A percentile compares a stretch with the other conserved stretches of the same genome.
phyloP scores from a whole-genome alignment of 2,113 vertebrate species.

The Xyrauchen texanus region DNA sequence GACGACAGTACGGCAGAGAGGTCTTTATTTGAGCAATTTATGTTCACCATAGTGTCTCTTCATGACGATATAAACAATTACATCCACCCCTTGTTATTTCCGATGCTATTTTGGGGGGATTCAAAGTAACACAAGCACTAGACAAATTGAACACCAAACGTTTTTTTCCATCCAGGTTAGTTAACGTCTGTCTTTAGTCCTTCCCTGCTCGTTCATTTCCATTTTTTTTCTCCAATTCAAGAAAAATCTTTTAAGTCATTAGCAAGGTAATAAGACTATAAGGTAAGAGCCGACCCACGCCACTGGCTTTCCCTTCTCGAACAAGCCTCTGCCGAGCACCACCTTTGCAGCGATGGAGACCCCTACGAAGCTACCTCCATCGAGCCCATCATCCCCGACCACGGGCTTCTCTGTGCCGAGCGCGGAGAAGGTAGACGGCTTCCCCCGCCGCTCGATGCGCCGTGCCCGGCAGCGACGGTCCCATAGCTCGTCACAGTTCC shows the following conservation, averaged over 20 bases:
- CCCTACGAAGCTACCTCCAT: constrained; percentile 84
- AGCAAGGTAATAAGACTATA: constrained; percentile 8
- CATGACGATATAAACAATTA: constrained; percentile 54
- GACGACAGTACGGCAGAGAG: constrained; percentile 71
- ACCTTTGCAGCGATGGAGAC: constrained; percentile 66
- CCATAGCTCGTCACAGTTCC: constrained; percentile 92
- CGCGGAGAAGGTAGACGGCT: constrained; percentile 91
- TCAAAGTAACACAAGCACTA: constrained; percentile 43
- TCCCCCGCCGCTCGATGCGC: constrained; percentile 87
- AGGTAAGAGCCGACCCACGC: constrained; percentile 15
- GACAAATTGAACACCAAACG: constrained; percentile 57
- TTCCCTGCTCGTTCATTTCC: constrained; percentile 17
- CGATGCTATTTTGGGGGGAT: constrained; percentile 38
- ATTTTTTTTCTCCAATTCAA: background rate
- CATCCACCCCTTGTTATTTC: constrained; percentile 30
- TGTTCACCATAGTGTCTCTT: constrained; percentile 66
- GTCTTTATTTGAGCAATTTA: constrained; percentile 47
- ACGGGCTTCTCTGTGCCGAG: constrained; percentile 88
- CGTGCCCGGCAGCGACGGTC: constrained; percentile 86
- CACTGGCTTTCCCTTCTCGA: constrained; percentile 24
- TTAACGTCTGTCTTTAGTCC: constrained; percentile 2
- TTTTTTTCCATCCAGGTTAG: constrained; percentile 46
- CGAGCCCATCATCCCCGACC: constrained; percentile 88
- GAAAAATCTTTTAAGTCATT: background rate
- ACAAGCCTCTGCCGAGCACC: constrained; percentile 29